phyloP scores from a whole-genome alignment of 2,888 invertebrate genomes.

The Mellilla xanthometata region DNA sequence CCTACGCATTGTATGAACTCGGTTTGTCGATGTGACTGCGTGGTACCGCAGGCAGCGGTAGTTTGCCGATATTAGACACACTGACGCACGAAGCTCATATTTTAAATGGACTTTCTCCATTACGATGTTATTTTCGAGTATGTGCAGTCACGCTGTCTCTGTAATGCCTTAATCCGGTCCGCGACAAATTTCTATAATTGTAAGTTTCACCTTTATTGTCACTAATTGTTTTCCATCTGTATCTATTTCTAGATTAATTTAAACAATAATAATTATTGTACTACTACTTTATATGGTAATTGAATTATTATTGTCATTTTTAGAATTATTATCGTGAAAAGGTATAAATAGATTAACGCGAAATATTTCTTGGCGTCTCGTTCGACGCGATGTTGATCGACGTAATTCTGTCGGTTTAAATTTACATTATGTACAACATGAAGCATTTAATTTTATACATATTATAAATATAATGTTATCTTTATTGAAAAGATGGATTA shows the following conservation, averaged over 20 bases:
- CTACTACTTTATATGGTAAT: constrained; percentile 69
- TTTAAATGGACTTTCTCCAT: constrained; percentile 24
- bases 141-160: constrained; percentile 32
- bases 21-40: constrained; percentile 64
- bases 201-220: constrained; percentile 74
- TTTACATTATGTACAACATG: constrained; percentile 75
- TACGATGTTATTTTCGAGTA: constrained; percentile 31
- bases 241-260: constrained; percentile 73
- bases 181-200: constrained; percentile 47
- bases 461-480: constrained; percentile 71
- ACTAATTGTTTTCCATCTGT: constrained; percentile 70
- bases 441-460: constrained; percentile 82
- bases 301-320: constrained; percentile 64
- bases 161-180: constrained; percentile 39
- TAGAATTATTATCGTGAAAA: constrained; percentile 71
- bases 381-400: constrained; percentile 33
- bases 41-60: constrained; percentile 16
- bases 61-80: constrained; percentile 24
- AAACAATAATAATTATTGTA: constrained; percentile 71
- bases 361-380: constrained; percentile 52
- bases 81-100: constrained; percentile 13
- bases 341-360: constrained; percentile 54
- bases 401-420: constrained; percentile 43
- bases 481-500: constrained; percentile 54
- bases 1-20: constrained; percentile 62